phyloP scores from a whole-genome alignment of 1,140 invertebrate species.

The Leucophenga varia region DNA sequence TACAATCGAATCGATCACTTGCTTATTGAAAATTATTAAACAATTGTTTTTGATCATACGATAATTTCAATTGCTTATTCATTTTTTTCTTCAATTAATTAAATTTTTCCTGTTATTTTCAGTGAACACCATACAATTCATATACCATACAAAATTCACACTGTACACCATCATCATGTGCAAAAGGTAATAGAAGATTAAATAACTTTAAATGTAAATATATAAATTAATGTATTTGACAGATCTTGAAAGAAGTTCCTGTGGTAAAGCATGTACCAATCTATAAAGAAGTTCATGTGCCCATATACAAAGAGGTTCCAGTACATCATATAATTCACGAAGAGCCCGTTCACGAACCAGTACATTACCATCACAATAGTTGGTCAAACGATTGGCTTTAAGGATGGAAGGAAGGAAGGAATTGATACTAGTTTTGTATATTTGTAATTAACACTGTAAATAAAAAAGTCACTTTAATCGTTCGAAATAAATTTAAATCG shows the following conservation, averaged over 20 bases:
- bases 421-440: no score
- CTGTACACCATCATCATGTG: slow-evolving; percentile 67
- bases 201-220: slow-evolving; percentile 59
- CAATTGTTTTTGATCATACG: not conserved
- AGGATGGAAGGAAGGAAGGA: no score
- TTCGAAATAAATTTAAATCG: no score
- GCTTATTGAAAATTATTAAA: no score
- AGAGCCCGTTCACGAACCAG: slow-evolving; percentile 37
- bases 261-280: slow-evolving; percentile 39
- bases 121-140: slow-evolving; percentile 65
- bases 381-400: slow-evolving; percentile 46
- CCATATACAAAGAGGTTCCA: slow-evolving; percentile 38
- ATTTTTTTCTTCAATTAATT: not conserved
- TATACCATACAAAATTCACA: slow-evolving; percentile 67
- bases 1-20: no score
- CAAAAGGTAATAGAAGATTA: slow-evolving; percentile 62
- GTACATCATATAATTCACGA: slow-evolving; percentile 39
- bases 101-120: no score
- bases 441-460: no score
- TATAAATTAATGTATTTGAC: no score
- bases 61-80: slow-evolving; percentile 26
- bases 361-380: slow-evolving; percentile 44
- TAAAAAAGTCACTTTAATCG: no score
- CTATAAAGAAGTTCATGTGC: slow-evolving; percentile 35
- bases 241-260: slow-evolving; percentile 33